Base-by-base conservation (phyloP, 2,113 vertebrate species). In the Nicator chloris region DNA sequence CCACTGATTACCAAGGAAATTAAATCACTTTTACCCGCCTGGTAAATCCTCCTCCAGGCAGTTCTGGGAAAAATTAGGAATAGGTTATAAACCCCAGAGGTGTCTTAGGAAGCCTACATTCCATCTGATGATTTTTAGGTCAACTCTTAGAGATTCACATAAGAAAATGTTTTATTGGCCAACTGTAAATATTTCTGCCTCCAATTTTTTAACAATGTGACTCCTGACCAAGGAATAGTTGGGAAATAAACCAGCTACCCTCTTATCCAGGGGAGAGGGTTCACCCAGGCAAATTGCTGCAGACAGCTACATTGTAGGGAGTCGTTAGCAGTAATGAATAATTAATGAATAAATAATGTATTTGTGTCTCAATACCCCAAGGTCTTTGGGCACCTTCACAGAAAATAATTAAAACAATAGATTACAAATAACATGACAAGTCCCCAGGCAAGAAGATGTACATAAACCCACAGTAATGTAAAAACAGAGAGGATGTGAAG, bases 351-450 rank as follows among this genome's bases (percentile, higher is more conserved):
- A 92, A 92, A 96, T 92, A 89, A 85, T 75, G 61, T 56, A 33
- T 85, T 89, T 95, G 39, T 90, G 42, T 92, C 86, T 69, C 82
- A 92, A 72, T 94, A 90, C 76, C 79, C 92, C 63, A 70, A 83
- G 79, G 86, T 92, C 86, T 95, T 86, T 88, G 88, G 84, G 50
- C 83, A 95, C 88, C 77, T 95, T 83, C 87, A 78, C 56, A 88
- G 75, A 89, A 95, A 96, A 94, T 95, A 97, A 97, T 96, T 95
- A 93, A 96, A 97, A 95, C 86, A 82, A 94, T 92, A 97, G 86
- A 95, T 96, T 95, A 96, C 90, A 93, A 90, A 87, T 90, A 92
- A 77, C 72, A 92, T 78, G 84, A 84, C 92, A 91, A 82, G 65
- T 94, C 92, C 85, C 94, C 68, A 86, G 61, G 60, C 71, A 73